Evolutionary conservation across 1,140 invertebrate species (phyloP).

Genomic region (Cotesia typhae): DNA sequence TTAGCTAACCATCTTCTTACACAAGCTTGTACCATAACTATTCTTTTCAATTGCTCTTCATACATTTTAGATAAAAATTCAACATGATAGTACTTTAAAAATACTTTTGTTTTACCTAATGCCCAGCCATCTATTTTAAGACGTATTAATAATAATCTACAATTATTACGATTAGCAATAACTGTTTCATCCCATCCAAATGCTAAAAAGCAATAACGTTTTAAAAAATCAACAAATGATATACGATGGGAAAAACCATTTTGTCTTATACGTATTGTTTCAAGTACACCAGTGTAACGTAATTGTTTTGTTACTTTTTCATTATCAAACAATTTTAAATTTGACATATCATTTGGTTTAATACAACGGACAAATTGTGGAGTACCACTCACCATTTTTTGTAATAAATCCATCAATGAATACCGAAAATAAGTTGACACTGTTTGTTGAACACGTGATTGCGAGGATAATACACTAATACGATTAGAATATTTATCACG

Average conservation of each 20-base stretch:
- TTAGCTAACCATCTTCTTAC: slow-evolving; percentile 77
- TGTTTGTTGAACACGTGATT: slow-evolving; percentile 84
- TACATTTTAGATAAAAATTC: slow-evolving; percentile 82
- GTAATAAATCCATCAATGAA: slow-evolving; percentile 84
- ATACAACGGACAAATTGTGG: slow-evolving; percentile 88
- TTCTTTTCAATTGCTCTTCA: slow-evolving; percentile 76
- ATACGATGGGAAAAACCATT: slow-evolving; percentile 85
- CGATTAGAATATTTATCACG: slow-evolving; percentile 69
- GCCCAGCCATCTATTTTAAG: slow-evolving; percentile 85
- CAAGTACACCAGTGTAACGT: slow-evolving; percentile 81
- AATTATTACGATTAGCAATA: slow-evolving; percentile 75
- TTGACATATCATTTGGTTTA: slow-evolving; percentile 80
- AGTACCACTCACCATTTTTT: slow-evolving; percentile 81
- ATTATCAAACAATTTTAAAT: slow-evolving; percentile 75
- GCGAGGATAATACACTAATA: slow-evolving; percentile 72
- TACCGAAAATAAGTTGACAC: slow-evolving; percentile 86
- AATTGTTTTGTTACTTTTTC: slow-evolving; percentile 80
- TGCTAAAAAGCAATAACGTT: slow-evolving; percentile 82
- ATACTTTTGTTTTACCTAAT: slow-evolving; percentile 86
- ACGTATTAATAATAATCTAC: slow-evolving; percentile 75
- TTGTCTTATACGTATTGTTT: slow-evolving; percentile 83
- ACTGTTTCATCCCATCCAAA: slow-evolving; percentile 79
- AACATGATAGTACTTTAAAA: slow-evolving; percentile 87
- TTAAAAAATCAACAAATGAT: slow-evolving; percentile 81
- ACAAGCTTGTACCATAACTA: slow-evolving; percentile 77